Evolutionary conservation across 2,797 vertebrate species (phyloP), one percentile per base, ranked within the genome.

Genomic region (Falco biarmicus): DNA sequence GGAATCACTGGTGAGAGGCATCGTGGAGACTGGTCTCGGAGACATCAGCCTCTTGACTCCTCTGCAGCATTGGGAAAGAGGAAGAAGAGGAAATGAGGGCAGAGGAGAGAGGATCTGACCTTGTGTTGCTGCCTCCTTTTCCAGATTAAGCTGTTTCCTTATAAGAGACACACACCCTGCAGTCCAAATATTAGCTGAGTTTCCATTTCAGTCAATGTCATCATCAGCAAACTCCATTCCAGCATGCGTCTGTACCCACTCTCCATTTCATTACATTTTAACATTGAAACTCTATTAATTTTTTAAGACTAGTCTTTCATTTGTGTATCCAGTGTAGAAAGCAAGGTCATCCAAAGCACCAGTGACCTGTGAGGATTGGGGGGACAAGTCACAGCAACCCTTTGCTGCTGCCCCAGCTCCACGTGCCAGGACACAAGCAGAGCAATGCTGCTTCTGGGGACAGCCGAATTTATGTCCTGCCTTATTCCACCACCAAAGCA

Each of bases 151-250:
- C 66, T 6, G 6, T 79, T 95, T 95, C 93, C 91, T 96, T 89
- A 32, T 83, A 43, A 91, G 63, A 95, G 51, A 79, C 74, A 81
- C 95, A 94, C 94, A 2, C 94, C 95, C 94, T 87, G 51, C 70
- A 90, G 77, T 90, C 90, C 94, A 95, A 96, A 97, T 96, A 96
- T 95, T 96, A 87, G 89, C 91, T 6, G 71, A 93, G 70, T 95
- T 96, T 90, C 91, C 88, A 63, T 93, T 95, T 71, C 78, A 93
- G 83, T 70, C 90, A 64, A 81, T 39, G 70, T 54, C 93, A 94
- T 75, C 87, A 91, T 14, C 74, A 87, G 85, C 83, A 75, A 84
- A 50, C 74, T 56, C 83, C 65, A 3, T 80, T 76, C 87, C 61
- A 48, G 74, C 59, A 9, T 19, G 85, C 0, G 0, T 32, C 84